These are phyloP conservation scores for Cryptoprocta ferox DNA, from an alignment of 2,797 vertebrate genomes.

Conservation along the genomic window DNA sequence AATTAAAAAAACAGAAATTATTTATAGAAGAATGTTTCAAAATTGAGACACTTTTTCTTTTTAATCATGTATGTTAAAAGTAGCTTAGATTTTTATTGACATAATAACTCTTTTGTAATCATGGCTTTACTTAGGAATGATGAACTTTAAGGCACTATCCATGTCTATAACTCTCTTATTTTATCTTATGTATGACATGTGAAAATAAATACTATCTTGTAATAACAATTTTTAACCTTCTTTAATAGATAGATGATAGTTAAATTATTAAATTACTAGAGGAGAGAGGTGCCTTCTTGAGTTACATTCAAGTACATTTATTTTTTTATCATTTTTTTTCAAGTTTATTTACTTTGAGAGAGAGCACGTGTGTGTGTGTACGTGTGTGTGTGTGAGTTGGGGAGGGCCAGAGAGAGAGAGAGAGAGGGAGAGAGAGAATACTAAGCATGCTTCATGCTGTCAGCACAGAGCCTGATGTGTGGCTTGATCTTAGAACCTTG, in stretches of 20 bases:
- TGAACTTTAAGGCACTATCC: neutral
- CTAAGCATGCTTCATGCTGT: too few species aligned
- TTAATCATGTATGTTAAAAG: neutral
- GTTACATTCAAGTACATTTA: neutral
- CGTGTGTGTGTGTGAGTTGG: too few species aligned
- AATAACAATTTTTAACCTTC: slow-evolving; percentile 29
- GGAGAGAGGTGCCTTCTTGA: neutral
- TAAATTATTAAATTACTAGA: slow-evolving; percentile 10
- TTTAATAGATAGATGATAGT: slow-evolving; percentile 11
- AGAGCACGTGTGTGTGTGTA: too few species aligned
- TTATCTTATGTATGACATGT: neutral
- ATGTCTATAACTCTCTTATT: neutral
- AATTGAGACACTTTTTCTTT: neutral
- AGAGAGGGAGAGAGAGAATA: too few species aligned
- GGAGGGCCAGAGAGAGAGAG: too few species aligned
- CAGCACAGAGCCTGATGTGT: too few species aligned
- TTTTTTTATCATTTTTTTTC: too few species aligned
- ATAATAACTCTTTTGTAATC: neutral
- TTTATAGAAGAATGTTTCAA: slow-evolving; percentile 21
- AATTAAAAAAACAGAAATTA: neutral
- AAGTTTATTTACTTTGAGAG: too few species aligned
- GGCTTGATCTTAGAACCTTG: too few species aligned
- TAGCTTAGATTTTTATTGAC: slow-evolving; percentile 11
- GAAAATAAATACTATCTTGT: neutral
- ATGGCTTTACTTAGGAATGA: slow-evolving; percentile 1